Evolutionary conservation across 2,888 invertebrate genomes (phyloP), one percentile per base, ranked within the genome.

Genomic region (Alviniconcha strummeri): DNA sequence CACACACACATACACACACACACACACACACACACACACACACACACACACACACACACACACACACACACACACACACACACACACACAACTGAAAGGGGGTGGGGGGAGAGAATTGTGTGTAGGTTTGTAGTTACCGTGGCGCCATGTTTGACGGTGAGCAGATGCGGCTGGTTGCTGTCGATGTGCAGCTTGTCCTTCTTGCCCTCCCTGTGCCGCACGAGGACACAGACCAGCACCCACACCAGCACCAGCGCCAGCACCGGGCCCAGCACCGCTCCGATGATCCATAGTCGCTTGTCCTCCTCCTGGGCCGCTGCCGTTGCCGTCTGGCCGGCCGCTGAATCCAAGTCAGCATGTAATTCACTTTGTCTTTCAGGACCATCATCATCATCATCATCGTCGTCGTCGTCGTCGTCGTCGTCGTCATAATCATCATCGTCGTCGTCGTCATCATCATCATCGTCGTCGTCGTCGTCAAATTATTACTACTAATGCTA

Each of bases 211-310:
- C 57, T 64, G 57, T 81, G 77, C n/a, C 84, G 75, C n/a, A 85
- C 83, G n/a, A 85, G 79, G 9, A 89, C 78, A 72, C 90, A 90
- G 60, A 90, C 81, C 8, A 87, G 82, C 52, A 90, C 56, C 88
- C 88, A 89, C 19, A 89, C 82, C 9, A 91, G 15, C 55, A 91
- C 71, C 8, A 90, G 76, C 0, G 83, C 87, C 1, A 87, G 87
- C 5, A 91, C 79, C 0, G 88, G 86, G 4, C 91, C 91, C 5
- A 91, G 85, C 13, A 91, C 92, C 9, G 89, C 91, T 4, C 89
- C 92, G 11, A 91, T 89, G 76, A 92, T 88, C 92, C 91, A 91
- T 36, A 89, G 77, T 84, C 86, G 86, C 76, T 74, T 78, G 74
- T 84, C 84, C 15, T 84, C 84, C 19, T 55, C 36, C 4, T 74